phyloP scores from a whole-genome alignment of 2,888 invertebrate species.

The Gymnocheta viridis region DNA sequence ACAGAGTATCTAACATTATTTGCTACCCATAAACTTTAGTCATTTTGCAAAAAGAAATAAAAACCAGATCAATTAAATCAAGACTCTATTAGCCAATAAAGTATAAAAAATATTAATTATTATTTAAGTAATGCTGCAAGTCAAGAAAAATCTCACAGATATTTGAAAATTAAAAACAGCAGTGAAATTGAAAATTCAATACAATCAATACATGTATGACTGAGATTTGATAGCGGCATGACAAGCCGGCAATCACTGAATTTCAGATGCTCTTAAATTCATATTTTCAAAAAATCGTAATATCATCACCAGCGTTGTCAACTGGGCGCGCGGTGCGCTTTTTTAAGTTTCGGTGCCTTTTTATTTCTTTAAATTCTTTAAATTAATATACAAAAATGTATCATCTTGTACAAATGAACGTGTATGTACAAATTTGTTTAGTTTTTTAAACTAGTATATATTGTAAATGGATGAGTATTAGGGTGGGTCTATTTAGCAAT shows the following conservation, averaged over 20 bases:
- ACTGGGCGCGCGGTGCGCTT: too few relatives aligned
- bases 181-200: conserved; percentile 18
- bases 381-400: too few relatives aligned
- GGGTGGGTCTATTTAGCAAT: too few relatives aligned
- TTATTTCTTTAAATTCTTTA: too few relatives aligned
- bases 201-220: conserved; percentile 16
- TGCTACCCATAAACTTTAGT: conserved; percentile 9
- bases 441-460: too few relatives aligned
- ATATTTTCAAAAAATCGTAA: too few relatives aligned
- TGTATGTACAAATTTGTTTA: too few relatives aligned
- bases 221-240: not conserved
- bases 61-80: conserved; percentile 52
- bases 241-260: not conserved
- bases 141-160: not conserved
- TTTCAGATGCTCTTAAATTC: not conserved
- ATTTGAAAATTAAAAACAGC: conserved; percentile 14
- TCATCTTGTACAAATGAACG: too few relatives aligned
- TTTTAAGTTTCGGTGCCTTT: too few relatives aligned
- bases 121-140: conserved; percentile 1
- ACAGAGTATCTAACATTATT: conserved; percentile 15
- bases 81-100: conserved; percentile 30
- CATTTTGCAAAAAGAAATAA: not conserved
- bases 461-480: too few relatives aligned
- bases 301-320: too few relatives aligned
- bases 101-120: conserved; percentile 36